These are phyloP conservation scores for Euwallacea similis DNA, from an alignment of 1,140 invertebrate genomes.

Conservation along the genomic window DNA sequence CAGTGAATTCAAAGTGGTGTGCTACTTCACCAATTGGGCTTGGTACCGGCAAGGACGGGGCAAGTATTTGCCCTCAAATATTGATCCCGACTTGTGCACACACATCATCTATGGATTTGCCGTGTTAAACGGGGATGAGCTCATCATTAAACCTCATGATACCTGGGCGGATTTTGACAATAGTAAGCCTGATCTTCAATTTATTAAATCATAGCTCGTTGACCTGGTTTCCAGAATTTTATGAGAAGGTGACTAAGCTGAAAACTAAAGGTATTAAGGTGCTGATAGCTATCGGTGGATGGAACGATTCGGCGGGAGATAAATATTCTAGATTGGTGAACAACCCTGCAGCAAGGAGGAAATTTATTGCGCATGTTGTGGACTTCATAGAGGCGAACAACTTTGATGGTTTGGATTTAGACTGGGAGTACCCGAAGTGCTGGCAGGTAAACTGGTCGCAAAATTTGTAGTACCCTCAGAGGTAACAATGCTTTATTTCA, in stretches of 20 bases:
- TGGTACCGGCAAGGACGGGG: conserved; percentile 65
- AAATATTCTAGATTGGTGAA: conserved; percentile 68
- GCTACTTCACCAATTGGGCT: conserved; percentile 73
- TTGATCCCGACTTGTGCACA: conserved; percentile 70
- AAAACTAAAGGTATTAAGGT: conserved; percentile 67
- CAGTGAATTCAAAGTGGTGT: conserved; percentile 64
- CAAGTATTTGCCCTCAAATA: conserved; percentile 67
- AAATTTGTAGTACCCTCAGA: conserved; percentile 1
- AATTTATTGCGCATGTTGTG: conserved; percentile 64
- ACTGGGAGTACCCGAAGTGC: conserved; percentile 77
- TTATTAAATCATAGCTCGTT: neutral
- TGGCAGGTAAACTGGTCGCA: conserved; percentile 72
- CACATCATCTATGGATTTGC: conserved; percentile 77
- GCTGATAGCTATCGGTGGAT: conserved; percentile 70
- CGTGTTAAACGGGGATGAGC: conserved; percentile 61
- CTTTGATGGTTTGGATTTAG: conserved; percentile 72
- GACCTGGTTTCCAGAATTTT: conserved; percentile 56
- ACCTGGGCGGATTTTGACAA: conserved; percentile 71
- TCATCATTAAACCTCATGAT: conserved; percentile 68
- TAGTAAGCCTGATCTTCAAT: conserved; percentile 48
- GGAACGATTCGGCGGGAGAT: conserved; percentile 69
- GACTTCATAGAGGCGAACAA: conserved; percentile 66
- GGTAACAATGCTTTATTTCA: conserved; percentile 38
- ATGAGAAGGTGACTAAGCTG: conserved; percentile 59
- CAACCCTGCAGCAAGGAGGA: conserved; percentile 58